A percentile compares a stretch with the other conserved stretches of the same genome.
phyloP scores from a whole-genome alignment of 2,797 vertebrate genomes.

The Chaunax sp. region DNA sequence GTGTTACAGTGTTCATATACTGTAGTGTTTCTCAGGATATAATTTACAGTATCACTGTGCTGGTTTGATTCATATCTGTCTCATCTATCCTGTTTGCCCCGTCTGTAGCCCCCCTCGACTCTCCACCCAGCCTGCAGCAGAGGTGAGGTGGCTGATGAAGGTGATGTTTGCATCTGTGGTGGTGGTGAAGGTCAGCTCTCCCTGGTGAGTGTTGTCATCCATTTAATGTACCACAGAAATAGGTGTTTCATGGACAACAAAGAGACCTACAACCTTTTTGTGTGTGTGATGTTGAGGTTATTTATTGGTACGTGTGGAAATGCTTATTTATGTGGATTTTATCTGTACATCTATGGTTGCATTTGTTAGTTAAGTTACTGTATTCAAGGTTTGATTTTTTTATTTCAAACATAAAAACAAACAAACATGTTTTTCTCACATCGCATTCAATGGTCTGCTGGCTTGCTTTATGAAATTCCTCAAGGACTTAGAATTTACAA shows the following conservation, averaged over 20 bases:
- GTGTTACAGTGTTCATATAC: not conserved
- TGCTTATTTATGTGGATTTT: constrained; percentile 12
- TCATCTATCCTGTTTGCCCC: not conserved
- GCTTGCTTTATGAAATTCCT: not conserved
- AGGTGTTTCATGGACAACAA: constrained; percentile 86
- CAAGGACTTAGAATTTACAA: not conserved
- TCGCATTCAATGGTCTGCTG: not conserved
- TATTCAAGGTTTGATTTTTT: not conserved
- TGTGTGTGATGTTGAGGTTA: constrained; percentile 8
- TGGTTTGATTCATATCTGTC: no score
- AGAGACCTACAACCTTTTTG: constrained; percentile 72
- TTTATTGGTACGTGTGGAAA: not conserved
- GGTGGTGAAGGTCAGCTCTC: constrained; percentile 71
- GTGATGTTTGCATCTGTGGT: constrained; percentile 63
- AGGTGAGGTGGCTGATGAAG: constrained; percentile 39
- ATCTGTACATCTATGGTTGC: not conserved
- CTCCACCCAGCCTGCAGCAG: constrained; percentile 23
- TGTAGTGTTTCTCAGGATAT: not conserved
- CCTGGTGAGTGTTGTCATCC: constrained; percentile 24
- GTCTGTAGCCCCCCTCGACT: not conserved
- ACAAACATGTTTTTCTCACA: not conserved
- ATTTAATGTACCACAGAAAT: constrained; percentile 80
- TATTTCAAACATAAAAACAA: no score
- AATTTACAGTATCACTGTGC: no score
- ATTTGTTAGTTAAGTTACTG: constrained; percentile 4